A percentile compares a stretch with the other conserved stretches of the same genome.
phyloP scores from a whole-genome alignment of 2,888 invertebrate genomes.

The Metalampra italica region DNA sequence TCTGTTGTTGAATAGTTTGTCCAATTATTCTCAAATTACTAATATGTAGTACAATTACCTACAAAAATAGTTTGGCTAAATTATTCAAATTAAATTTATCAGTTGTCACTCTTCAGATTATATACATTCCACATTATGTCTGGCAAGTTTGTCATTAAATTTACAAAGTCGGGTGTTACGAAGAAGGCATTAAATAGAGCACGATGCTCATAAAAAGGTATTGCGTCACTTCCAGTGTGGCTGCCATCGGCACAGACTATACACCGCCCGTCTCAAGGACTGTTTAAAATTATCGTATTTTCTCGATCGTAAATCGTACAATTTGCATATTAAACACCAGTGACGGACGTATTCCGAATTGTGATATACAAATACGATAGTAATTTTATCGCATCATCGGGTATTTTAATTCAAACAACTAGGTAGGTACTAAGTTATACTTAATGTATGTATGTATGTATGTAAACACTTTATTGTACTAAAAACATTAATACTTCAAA shows the following conservation, averaged over 20 bases:
- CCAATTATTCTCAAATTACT: no score
- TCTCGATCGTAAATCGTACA: conserved; percentile 14
- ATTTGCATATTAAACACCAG: conserved; percentile 9
- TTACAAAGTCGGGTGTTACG: background rate
- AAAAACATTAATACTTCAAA: no score
- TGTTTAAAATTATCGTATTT: conserved; percentile 20
- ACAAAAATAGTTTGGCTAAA: no score
- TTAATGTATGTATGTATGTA: no score
- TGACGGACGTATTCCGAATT: background rate
- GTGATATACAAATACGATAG: background rate
- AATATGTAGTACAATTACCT: no score
- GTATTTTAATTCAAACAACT: background rate
- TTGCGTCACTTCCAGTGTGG: conserved; percentile 20
- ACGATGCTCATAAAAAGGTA: conserved; percentile 21
- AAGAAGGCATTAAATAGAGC: conserved; percentile 14
- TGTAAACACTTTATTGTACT: no score
- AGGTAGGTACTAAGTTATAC: no score
- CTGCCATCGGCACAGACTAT: background rate
- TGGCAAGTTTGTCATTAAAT: background rate
- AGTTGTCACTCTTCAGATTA: no score
- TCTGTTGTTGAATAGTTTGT: no score
- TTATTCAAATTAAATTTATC: no score
- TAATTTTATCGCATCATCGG: background rate
- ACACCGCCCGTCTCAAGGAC: conserved; percentile 18
- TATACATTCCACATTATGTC: background rate